Base-by-base conservation (phyloP, 2,888 invertebrate species). In the Metellina segmentata region DNA sequence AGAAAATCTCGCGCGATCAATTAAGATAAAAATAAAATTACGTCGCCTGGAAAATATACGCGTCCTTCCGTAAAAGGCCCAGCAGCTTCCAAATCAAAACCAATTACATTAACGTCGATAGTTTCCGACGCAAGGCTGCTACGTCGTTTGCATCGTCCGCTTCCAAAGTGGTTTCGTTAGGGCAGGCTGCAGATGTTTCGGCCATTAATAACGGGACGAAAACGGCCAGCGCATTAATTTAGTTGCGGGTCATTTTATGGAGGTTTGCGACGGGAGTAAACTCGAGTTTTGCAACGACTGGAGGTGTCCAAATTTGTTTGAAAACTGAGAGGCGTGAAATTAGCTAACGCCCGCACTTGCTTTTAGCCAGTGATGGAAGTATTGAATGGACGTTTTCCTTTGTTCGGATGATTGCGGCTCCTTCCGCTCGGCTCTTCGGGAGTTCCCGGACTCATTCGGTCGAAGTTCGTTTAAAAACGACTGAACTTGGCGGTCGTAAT, bases 271-370 rank as follows among this genome's bases (percentile, higher is more conserved):
- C 16, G 11, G 34, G 77, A 51, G 52, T 52, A 77, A 77, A 51
- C 51, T 49, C 77, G 77, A 51, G 77, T 77, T 34, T 19, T 52
- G 51, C 77, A 77, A n/a, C 77, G n/a, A 77, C 51, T 51, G 49
- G 51, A 77, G 49, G 51, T 49, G 77, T 34, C n/a, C 51, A 79
- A 79, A 79, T 79, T 79, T 79, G 79, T 79, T 79, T 79, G 79
- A 20, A 53, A 79, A 79, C 79, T 20, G 79, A 13, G 79, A 34
- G 20, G 20, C 79, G 79, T 79, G 79, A 79, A 79, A 79, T 79
- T 61, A 79, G 79, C 61, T 79, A 77, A 52, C 77, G 77, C 77
- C 51, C 52, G 51, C 51, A 77, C 34, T 34, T 34, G 34, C 34
- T 34, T 34, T 34, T 34, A 34, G 34, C 34, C 34, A 1, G 34